Percentiles rank a stretch among this genome's conserved stretches.
phyloP scores from a whole-genome alignment of 2,888 invertebrate species.

The Trileptium ribeirensis region DNA sequence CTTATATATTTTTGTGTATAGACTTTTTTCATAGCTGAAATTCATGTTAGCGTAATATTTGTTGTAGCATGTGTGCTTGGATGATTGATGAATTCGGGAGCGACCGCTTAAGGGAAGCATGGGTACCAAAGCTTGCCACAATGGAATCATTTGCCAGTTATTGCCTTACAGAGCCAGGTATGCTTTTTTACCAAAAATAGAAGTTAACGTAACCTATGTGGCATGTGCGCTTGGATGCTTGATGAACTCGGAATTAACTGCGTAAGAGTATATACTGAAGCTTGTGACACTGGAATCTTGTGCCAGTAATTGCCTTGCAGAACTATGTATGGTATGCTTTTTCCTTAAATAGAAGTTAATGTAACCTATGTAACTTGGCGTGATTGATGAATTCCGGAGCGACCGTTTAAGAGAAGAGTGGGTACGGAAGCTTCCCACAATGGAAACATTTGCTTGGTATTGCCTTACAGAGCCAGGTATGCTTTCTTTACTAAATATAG shows the following conservation, averaged over 20 bases:
- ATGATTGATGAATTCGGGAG: conserved; percentile 59
- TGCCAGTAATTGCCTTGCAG: conserved; percentile 59
- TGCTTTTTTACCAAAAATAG: no score
- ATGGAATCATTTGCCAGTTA: conserved; percentile 58
- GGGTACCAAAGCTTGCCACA: conserved; percentile 55
- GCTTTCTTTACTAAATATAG: no score
- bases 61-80: conserved; percentile 59
- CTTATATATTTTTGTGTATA: no score
- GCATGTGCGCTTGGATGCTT: conserved; percentile 60
- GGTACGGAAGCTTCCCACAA: conserved; percentile 56
- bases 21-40: no score
- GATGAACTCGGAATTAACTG: conserved; percentile 57
- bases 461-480: conserved; percentile 59
- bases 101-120: conserved; percentile 52
- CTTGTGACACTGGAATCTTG: conserved; percentile 57
- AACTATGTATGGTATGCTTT: conserved; percentile 56
- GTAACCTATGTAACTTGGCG: no score
- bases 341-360: no score
- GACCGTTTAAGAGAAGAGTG: conserved; percentile 53
- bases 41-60: no score
- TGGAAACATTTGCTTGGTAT: conserved; percentile 58
- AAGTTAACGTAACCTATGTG: no score
- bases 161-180: conserved; percentile 59
- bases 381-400: conserved; percentile 58
- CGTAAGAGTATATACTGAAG: conserved; percentile 55